Evolutionary conservation across 2,888 invertebrate genomes (phyloP), one percentile per base, ranked within the genome.

Genomic region (Amphimallon solstitiale): DNA sequence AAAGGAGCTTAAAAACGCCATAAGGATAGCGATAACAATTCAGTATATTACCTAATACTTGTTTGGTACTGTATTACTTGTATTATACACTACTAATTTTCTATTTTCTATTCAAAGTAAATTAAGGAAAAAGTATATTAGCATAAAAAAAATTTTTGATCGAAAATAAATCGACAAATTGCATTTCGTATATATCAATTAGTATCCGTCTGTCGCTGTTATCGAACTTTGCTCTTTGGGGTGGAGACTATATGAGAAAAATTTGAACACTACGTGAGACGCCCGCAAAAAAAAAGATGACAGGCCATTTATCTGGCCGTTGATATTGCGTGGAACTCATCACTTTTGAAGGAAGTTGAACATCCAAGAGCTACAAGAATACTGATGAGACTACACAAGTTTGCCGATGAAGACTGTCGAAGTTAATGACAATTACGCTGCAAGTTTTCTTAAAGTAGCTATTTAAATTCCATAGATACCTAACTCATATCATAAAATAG

Each of bases 381-480:
- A 46, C 46, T 46, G 46, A 46, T 46, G 46, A 46, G 46, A 17
- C n/a, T 17, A 14, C 46, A 10, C n/a, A 46, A 46, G 17, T 46
- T 17, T 46, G 17, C 10, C 46, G 5, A 7, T 14, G 3, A 17
- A 7, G 10, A 4, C 15, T 15, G 21, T 21, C 19, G 21, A 14
- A 17, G n/a, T 46, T 46, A 46, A 7, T 46, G 46, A 21, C 21
- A 46, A 46, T 46, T 46, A 21, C 7, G 14, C 12, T 40, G 2
- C 1, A 14, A 7, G 7, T 43, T 15, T 17, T n/a, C 15, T 43
- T 43, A 7, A 12, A 15, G 6, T 17, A 43, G n/a, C 7, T 43
- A 14, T 14, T 43, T 15, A n/a, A 1, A 15, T 43, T 17, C n/a
- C n/a, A n/a, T n/a, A n/a, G n/a, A n/a, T n/a, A n/a, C n/a, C n/a